A percentile compares a stretch with the other conserved stretches of the same genome.
Evolutionary conservation across 2,888 invertebrate species (phyloP).

Genomic region (Eupeodes luniger): DNA sequence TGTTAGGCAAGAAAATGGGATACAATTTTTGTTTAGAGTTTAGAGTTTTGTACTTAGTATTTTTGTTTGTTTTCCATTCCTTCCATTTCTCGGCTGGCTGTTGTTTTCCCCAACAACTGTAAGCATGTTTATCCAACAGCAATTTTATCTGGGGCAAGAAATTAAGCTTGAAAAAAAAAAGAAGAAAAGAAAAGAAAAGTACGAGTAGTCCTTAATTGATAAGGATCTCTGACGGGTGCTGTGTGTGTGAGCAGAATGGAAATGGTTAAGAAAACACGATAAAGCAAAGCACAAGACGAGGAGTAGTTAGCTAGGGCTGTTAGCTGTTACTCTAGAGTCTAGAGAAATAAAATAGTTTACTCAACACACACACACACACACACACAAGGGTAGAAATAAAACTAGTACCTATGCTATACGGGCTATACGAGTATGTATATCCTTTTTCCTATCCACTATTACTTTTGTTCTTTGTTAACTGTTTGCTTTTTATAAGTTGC

Average conservation of each 20-base stretch:
- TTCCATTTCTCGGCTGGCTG: conserved; percentile 28
- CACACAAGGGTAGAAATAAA: conserved; percentile 9
- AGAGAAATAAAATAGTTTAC: conserved; percentile 28
- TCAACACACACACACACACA: background rate
- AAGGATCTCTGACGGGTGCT: conserved; percentile 59
- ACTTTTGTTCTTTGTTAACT: conserved; percentile 56
- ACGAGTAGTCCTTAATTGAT: conserved; percentile 59
- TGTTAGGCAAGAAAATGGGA: conserved; percentile 6
- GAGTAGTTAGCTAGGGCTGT: background rate
- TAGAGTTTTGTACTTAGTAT: conserved; percentile 40
- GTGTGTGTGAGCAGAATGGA: conserved; percentile 30
- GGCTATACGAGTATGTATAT: background rate
- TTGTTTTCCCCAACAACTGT: conserved; percentile 49
- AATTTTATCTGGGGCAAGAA: conserved; percentile 66
- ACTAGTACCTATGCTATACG: no score
- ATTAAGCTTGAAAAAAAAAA: conserved; percentile 50
- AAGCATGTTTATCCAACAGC: conserved; percentile 63
- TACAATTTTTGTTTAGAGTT: conserved; percentile 63
- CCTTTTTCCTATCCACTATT: conserved; percentile 32
- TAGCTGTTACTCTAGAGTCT: background rate
- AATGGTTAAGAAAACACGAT: conserved; percentile 5
- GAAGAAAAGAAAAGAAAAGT: conserved; percentile 4
- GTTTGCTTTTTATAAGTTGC: conserved; percentile 32
- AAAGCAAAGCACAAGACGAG: background rate
- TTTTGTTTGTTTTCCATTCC: background rate